A percentile compares a stretch with the other conserved stretches of the same genome.
Conservation (phyloP, 2,888 invertebrate species). For the Drosophila cognata region DNA sequence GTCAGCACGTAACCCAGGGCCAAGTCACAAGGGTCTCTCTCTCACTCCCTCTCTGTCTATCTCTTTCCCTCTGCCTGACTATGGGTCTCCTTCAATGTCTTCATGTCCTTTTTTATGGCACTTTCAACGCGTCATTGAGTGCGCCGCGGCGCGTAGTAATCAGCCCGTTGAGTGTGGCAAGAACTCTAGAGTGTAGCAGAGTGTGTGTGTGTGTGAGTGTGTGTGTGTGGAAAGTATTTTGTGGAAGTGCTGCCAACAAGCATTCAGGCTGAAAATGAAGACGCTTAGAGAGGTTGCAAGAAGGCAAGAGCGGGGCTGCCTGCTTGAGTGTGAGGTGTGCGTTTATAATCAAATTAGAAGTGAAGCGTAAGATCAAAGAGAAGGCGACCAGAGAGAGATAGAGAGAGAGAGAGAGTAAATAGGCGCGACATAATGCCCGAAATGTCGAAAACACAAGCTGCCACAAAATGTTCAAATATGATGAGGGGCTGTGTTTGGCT, state of each 20-base stretch:
- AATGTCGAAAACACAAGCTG: slow-evolving; percentile 76
- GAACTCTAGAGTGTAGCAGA: slow-evolving; percentile 13
- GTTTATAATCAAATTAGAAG: slow-evolving; percentile 82
- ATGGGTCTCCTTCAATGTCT: slow-evolving; percentile 52
- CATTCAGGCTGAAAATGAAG: slow-evolving; percentile 75
- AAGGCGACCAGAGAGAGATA: slow-evolving; percentile 23
- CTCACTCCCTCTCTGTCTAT: neutral
- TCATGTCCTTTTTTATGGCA: slow-evolving; percentile 79
- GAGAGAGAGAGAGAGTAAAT: slow-evolving; percentile 48
- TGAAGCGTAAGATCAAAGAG: slow-evolving; percentile 78
- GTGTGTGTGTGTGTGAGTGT: neutral
- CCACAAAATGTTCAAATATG: slow-evolving; percentile 68
- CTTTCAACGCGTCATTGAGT: slow-evolving; percentile 82
- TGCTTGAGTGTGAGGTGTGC: slow-evolving; percentile 60
- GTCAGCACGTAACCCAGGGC: slow-evolving; percentile 72
- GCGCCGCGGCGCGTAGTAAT: slow-evolving; percentile 76
- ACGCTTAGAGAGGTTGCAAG: slow-evolving; percentile 45
- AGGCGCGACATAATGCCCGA: slow-evolving; percentile 80
- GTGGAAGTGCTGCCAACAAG: slow-evolving; percentile 57
- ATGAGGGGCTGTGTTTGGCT: slow-evolving; percentile 61
- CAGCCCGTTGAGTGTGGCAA: slow-evolving; percentile 47
- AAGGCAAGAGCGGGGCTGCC: slow-evolving; percentile 2
- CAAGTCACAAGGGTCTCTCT: slow-evolving; percentile 34
- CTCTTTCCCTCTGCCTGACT: neutral
- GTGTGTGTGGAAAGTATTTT: slow-evolving; percentile 3